Evolutionary conservation across 2,797 vertebrate species (phyloP), one percentile per base, ranked within the genome.

Genomic region (Cephalopachus bancanus): DNA sequence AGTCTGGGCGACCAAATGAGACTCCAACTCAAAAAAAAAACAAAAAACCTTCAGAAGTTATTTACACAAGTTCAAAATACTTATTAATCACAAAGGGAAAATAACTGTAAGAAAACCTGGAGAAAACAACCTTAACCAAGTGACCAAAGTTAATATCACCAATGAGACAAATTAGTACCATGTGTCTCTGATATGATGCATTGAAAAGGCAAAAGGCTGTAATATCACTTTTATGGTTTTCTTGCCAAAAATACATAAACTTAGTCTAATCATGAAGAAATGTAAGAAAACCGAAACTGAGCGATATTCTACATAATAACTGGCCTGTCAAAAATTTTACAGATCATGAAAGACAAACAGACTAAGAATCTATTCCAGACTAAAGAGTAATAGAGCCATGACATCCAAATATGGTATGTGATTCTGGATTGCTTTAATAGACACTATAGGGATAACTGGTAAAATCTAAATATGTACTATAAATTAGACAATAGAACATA

Each of bases 71-170:
- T 67, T 95, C 37, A 57, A 91, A 84, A 83, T 64, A 64, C 65
- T 93, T 93, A 62, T n/a, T 57, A 65, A 92, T 88, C 64, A 90
- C 4, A 60, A 53, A 88, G 11, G 3, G 10, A 87, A 83, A 95
- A 76, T 10, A 91, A 65, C 88, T 79, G 60, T 49, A 85, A 37
- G 44, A 93, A 91, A 80, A 60, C 30, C 60, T 93, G 28, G 37
- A 62, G 3, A 64, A 55, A 5, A 57, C 10, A n/a, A 72, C 79
- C 37, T 72, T 69, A 78, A 78, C 14, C n/a, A 96, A 94, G 49
- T 20, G 24, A 94, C 30, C 60, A 49, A 71, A 74, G 30, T 62
- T 51, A 86, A 7, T 4, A 33, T 37, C 55, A 78, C 26, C 49
- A 89, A 57, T 17, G 49, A 83, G 22, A 72, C 78, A 81, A 22